Base-by-base conservation (phyloP, 1,140 invertebrate species). In the Trichonephila clavata region DNA sequence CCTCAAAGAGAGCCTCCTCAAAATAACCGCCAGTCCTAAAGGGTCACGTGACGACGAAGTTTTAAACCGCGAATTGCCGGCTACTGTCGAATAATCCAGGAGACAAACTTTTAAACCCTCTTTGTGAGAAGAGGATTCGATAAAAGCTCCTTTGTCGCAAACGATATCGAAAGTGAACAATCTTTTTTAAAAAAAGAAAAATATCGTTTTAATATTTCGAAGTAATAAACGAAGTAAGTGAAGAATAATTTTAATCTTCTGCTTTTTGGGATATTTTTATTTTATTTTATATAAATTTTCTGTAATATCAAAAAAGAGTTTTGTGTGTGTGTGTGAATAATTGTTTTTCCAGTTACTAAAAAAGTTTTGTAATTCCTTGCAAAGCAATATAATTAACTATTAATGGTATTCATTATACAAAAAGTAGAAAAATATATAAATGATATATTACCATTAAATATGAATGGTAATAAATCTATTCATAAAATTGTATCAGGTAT, bases 51-150 rank as follows among this genome's bases (percentile, higher is more conserved):
- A 71, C 81, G 59, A 60, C 81, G 81, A 32, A 16, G 80, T 86
- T 71, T 92, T 92, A 92, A 92, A 92, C 80, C 83, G n/a, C 21
- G 81, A 81, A 86, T 63, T 63, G 84, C 27, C 84, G 81, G 81
- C 43, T 50, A 83, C 81, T 83, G 81, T 83, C 43, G 39, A 43
- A 57, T 59, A 83, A 63, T 83, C n/a, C 63, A 20, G 63, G 86
- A 20, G 65, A 68, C 86, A 65, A 89, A 71, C 27, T 32, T 50
- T 50, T 86, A 86, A 86, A 86, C 83, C 39, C 57, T 21, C 24
- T 24, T 27, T 61, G n/a, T 18, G 50, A n/a, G 84, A 63, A 57
- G 57, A 86, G 57, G 83, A 57, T n/a, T n/a, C 39, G 83, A 27
- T 18, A 80, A 83, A 59, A 83, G 39, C 43, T 83, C 14, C 18